Percentiles rank a stretch among this genome's conserved stretches.
Conservation (phyloP, 2,113 vertebrate genomes). For the Onychostruthus taczanowskii region DNA sequence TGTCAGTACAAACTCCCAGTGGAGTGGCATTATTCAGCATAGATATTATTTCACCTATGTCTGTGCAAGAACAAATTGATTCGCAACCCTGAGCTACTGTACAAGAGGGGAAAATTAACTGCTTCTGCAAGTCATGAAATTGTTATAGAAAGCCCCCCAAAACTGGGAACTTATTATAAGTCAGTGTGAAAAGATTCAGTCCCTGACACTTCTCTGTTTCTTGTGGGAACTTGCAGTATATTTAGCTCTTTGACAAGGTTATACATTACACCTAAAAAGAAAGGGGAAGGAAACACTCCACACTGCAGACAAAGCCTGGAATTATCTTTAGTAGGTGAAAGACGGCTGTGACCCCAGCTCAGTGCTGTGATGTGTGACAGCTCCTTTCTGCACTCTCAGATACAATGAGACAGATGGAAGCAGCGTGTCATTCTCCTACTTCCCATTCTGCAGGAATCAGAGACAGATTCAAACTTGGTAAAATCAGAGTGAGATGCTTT, state of each 20-base stretch:
- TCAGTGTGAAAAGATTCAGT: constrained; percentile 44
- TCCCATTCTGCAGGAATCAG: background rate
- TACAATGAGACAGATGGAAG: constrained; percentile 45
- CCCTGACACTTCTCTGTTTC: constrained; percentile 51
- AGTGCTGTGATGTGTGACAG: constrained; percentile 37
- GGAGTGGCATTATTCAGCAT: background rate
- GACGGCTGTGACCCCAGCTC: constrained; percentile 36
- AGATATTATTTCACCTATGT: background rate
- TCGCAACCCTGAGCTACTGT: background rate
- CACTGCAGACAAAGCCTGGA: constrained; percentile 42
- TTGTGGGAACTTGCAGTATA: constrained; percentile 49
- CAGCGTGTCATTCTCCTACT: background rate
- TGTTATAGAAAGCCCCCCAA: background rate
- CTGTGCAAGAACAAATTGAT: constrained; percentile 1
- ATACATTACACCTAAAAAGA: constrained; percentile 58
- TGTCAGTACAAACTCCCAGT: background rate
- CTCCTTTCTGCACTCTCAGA: constrained; percentile 12
- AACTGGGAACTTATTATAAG: background rate
- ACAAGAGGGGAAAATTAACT: constrained; percentile 14
- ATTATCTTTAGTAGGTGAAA: constrained; percentile 65
- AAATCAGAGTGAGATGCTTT: constrained; percentile 1
- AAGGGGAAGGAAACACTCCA: constrained; percentile 30
- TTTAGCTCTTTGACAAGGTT: constrained; percentile 65
- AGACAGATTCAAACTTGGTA: constrained; percentile 6
- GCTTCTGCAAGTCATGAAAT: constrained; percentile 28